Evolutionary conservation across 1,140 invertebrate genomes (phyloP).

Genomic region (Sycobia sp.): DNA sequence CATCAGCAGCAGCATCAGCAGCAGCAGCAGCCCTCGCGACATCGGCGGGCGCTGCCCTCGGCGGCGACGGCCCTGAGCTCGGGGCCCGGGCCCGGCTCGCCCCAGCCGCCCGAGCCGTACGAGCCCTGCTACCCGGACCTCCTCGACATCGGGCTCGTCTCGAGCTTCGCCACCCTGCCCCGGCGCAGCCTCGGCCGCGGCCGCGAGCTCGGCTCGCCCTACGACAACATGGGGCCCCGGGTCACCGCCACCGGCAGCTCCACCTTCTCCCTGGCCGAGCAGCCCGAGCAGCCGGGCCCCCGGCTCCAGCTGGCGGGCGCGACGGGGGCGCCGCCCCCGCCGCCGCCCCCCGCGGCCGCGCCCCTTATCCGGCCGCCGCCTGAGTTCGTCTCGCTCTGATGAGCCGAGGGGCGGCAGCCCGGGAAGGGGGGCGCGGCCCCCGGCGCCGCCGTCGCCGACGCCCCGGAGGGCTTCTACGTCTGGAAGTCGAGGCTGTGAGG

Average conservation of each 20-base stretch:
- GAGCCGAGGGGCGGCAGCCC: neutral
- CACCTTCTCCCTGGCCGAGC: constrained; percentile 77
- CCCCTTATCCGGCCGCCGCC: constrained; percentile 64
- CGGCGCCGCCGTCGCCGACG: neutral
- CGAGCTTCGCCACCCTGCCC: constrained; percentile 69
- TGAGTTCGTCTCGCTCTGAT: constrained; percentile 57
- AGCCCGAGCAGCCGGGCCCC: constrained; percentile 50
- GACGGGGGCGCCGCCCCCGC: no score
- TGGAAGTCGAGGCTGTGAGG: constrained; percentile 13
- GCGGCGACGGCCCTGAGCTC: neutral
- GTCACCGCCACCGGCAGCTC: constrained; percentile 85
- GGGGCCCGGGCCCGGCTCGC: neutral
- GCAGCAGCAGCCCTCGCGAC: no score
- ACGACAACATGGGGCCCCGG: constrained; percentile 88
- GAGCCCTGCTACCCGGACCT: constrained; percentile 76
- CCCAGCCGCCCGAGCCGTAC: constrained; percentile 19
- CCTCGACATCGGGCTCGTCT: constrained; percentile 63
- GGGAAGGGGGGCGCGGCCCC: neutral
- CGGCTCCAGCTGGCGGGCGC: no score
- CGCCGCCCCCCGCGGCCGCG: constrained; percentile 56
- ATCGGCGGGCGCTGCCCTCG: neutral
- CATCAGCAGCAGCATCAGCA: no score
- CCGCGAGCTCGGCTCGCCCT: constrained; percentile 62
- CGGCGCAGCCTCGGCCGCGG: constrained; percentile 53
- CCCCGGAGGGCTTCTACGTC: neutral